Evolutionary conservation across 1,140 invertebrate species (phyloP).

Genomic region (Triops longicaudatus): DNA sequence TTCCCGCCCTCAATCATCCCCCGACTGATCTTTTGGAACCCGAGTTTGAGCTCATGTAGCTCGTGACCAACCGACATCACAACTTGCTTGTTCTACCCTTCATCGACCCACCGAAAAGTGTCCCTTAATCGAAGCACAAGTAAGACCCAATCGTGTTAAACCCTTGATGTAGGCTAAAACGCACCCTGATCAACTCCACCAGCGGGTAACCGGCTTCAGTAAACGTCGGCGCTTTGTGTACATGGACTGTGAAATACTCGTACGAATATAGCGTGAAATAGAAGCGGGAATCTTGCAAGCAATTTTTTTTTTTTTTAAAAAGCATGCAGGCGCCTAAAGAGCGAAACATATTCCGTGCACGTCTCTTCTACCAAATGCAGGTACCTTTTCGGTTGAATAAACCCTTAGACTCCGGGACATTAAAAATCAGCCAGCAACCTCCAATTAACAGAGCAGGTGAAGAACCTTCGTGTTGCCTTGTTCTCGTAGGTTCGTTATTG

Average conservation of each 20-base stretch:
- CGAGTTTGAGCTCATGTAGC: background rate
- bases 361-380: background rate
- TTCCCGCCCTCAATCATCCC: background rate
- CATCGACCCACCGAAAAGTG: background rate
- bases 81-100: background rate
- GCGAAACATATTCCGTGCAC: background rate
- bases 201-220: background rate
- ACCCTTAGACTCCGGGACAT: background rate
- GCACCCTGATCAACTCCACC: background rate
- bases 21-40: background rate
- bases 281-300: background rate
- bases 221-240: background rate
- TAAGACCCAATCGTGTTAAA: too few relatives aligned
- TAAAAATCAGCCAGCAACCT: constrained; percentile 1
- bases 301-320: background rate
- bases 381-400: constrained; percentile 3
- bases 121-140: too few relatives aligned
- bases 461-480: background rate
- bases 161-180: background rate
- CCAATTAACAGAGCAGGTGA: constrained; percentile 5
- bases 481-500: background rate
- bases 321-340: constrained; percentile 1
- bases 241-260: background rate
- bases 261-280: background rate
- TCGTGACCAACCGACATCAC: background rate